These are phyloP conservation scores for Thamnaconus septentrionalis DNA, from an alignment of 2,113 vertebrate species.

Conservation along the genomic window DNA sequence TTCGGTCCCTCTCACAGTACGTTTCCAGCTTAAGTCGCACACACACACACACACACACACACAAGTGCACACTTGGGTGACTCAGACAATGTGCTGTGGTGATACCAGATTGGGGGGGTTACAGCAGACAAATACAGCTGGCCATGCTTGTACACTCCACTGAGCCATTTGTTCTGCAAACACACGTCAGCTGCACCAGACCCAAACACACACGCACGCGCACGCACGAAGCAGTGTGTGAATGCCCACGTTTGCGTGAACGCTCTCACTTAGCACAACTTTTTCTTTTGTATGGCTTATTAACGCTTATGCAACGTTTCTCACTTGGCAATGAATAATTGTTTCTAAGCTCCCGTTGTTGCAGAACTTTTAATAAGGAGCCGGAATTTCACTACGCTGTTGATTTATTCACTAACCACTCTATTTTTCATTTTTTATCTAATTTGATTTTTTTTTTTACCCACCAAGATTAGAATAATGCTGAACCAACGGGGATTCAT, in stretches of 20 bases:
- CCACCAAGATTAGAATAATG: constrained; percentile 14
- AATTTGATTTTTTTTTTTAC: too few species aligned
- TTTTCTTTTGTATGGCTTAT: too few species aligned
- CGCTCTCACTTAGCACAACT: too few species aligned
- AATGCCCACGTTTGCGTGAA: too few species aligned
- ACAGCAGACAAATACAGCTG: constrained; percentile 63
- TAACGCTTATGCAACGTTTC: too few species aligned
- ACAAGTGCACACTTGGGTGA: constrained; percentile 41
- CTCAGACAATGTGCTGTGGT: constrained; percentile 53
- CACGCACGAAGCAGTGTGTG: too few species aligned
- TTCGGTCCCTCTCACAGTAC: constrained; percentile 30
- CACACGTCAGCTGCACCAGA: constrained; percentile 30
- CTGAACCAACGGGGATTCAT: constrained; percentile 13
- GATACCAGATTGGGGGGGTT: constrained; percentile 51
- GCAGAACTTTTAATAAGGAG: too few species aligned
- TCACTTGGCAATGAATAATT: too few species aligned
- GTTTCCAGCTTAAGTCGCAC: constrained; percentile 25
- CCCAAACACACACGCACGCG: constrained; percentile 28
- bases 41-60: neutral
- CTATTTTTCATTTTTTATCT: constrained; percentile 1
- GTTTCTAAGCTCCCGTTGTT: too few species aligned
- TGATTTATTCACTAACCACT: constrained; percentile 7
- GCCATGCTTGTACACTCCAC: constrained; percentile 48
- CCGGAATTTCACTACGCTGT: neutral
- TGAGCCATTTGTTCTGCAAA: constrained; percentile 62